Evolutionary conservation across 2,113 vertebrate species (phyloP).

Genomic region (Melospiza georgiana): DNA sequence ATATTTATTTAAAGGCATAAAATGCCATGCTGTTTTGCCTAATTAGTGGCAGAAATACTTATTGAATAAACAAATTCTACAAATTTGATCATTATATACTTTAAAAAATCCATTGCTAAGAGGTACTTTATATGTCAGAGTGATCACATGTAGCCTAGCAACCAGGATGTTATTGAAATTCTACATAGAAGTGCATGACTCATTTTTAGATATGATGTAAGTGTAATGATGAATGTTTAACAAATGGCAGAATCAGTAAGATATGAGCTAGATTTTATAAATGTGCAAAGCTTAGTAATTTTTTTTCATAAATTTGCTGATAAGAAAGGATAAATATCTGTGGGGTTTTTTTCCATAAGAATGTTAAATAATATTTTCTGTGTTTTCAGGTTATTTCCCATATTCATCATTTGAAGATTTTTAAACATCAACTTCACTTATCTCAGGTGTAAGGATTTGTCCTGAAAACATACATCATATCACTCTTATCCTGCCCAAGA

Average conservation of each 20-base stretch:
- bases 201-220: neutral
- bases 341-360: neutral
- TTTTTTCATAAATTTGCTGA: neutral
- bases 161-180: constrained; percentile 55
- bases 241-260: neutral
- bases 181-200: neutral
- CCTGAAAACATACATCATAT: neutral
- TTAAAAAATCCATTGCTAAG: constrained; percentile 21
- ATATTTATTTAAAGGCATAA: constrained; percentile 43
- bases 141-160: constrained; percentile 65
- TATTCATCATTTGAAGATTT: neutral
- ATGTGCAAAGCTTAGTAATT: neutral
- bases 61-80: constrained; percentile 11
- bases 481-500: neutral
- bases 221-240: neutral
- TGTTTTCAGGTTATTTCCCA: neutral
- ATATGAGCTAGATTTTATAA: neutral
- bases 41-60: neutral
- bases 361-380: neutral
- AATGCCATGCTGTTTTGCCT: constrained; percentile 28
- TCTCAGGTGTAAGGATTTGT: neutral
- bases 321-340: neutral
- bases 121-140: constrained; percentile 41
- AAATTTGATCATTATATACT: neutral
- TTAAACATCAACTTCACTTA: neutral